Base-by-base conservation (phyloP, 2,888 invertebrate species). In the Eudemis profundana region DNA sequence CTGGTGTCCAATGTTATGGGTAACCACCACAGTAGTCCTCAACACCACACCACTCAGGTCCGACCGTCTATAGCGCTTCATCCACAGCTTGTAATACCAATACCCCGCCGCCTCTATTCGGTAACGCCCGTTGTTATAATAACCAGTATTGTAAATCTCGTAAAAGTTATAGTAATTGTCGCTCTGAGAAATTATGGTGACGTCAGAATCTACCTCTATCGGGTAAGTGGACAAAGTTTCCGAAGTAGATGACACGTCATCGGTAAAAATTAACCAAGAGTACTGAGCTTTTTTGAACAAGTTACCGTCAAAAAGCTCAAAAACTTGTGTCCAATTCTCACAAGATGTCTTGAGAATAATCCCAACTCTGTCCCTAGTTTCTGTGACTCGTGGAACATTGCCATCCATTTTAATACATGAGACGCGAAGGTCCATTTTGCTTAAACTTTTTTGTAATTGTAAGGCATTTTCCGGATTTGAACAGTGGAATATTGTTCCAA, bases 141-240 rank as follows among this genome's bases (percentile, higher is more conserved):
- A 89, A 0, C 94, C 94, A 1, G 94, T 94, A 74, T 93, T 94
- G 80, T 90, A 94, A 4, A 89, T 78, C 75, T 93, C 93, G 68
- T 87, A 85, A 27, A 94, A 78, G 12, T 74, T 66, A 68, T 77
- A 85, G 15, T 66, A 64, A 4, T 70, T 71, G 14, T 74, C 64
- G 1, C 67, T 70, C 51, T 77, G 75, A 54, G 76, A 64, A 4
- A 86, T 80, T 3, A 93, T 70, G 12, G 81, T 84, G 3, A 93
- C 76, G 72, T 93, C 92, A 0, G 93, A 89, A 72, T 93, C 86
- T 1, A 93, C 78, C 72, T 90, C 90, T 17, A 93, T 73, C 2
- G 85, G 82, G 61, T 86, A 83, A 5, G 73, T 69, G 7, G 83
- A 77, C n/a, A 93, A 75, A 38, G 70, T 68, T n/a, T 79, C 65